Evolutionary conservation across 2,888 invertebrate genomes (phyloP), one percentile per base, ranked within the genome.

Genomic region (Eulithis prunata): DNA sequence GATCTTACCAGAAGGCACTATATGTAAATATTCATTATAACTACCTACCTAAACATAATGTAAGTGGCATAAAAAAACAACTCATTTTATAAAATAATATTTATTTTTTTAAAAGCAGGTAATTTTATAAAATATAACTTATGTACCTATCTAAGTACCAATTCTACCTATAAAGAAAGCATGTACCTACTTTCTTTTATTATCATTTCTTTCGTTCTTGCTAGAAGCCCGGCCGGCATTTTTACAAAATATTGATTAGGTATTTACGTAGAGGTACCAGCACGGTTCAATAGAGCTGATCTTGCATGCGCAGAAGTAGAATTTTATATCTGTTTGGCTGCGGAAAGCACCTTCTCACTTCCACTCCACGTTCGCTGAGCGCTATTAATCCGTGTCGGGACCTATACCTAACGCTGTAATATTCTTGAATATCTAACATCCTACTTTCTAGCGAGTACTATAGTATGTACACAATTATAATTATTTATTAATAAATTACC

Each of bases 211-310:
- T 36, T 49, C 28, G 4, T 47, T 46, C 47, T 71, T 71, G 70
- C 69, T 63, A 64, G 61, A 54, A 66, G 60, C 69, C 69, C 71
- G 69, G 66, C 71, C 69, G 63, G 65, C 62, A 61, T 46, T 55
- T 4, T 49, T 47, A 53, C n/a, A 54, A 14, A 53, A 68, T 46
- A 36, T 57, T 38, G 14, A 4, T 28, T 59, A 41, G 21, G 13
- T 53, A 59, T 5, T 36, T 53, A 46, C 5, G 38, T 61, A 47
- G 21, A 21, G 11, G 38, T 49, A 62, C 28, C 28, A 21, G 21
- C 21, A 21, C 21, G 21, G 21, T 21, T 21, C 2, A 21, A 21
- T 21, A 21, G 21, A 21, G 21, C 21, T 21, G 21, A 21, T 21
- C 21, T 21, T 21, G 21, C 21, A 21, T 21, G 21, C 21, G 21